Conservation (phyloP, 1,140 invertebrate species). For the Drosophila pseudoananassae region DNA sequence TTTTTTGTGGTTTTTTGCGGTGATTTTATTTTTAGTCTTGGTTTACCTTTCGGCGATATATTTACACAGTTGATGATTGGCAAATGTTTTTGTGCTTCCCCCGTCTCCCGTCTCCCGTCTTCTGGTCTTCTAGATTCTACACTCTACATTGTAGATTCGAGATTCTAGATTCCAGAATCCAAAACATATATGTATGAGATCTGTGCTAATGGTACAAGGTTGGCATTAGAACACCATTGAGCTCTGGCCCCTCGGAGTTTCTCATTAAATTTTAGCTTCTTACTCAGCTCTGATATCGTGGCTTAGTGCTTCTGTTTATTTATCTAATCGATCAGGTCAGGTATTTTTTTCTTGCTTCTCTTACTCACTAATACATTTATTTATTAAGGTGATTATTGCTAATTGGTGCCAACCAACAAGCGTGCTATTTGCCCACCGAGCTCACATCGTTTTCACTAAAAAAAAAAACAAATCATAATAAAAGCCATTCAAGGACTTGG, state of each 20-base stretch:
- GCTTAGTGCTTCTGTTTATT: background rate
- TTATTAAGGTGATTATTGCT: constrained; percentile 19
- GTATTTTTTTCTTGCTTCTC: background rate
- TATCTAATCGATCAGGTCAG: constrained; percentile 4
- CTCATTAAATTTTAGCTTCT: background rate
- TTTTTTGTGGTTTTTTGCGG: background rate
- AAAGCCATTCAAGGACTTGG: constrained; percentile 7
- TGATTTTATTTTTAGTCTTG: constrained; percentile 42
- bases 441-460: background rate
- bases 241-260: background rate
- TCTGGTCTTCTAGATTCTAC: too few relatives aligned
- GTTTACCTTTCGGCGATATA: constrained; percentile 42
- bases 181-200: background rate
- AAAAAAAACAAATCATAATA: background rate
- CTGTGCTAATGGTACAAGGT: constrained; percentile 39
- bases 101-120: too few relatives aligned
- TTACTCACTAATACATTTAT: constrained; percentile 7
- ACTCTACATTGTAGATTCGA: background rate
- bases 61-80: constrained; percentile 50
- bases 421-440: constrained; percentile 1
- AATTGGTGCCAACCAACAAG: constrained; percentile 27
- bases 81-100: constrained; percentile 33
- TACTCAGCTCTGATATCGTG: background rate
- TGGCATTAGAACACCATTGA: background rate
- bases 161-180: background rate